phyloP scores from a whole-genome alignment of 2,888 invertebrate species.

The Drosophila prostipennis region DNA sequence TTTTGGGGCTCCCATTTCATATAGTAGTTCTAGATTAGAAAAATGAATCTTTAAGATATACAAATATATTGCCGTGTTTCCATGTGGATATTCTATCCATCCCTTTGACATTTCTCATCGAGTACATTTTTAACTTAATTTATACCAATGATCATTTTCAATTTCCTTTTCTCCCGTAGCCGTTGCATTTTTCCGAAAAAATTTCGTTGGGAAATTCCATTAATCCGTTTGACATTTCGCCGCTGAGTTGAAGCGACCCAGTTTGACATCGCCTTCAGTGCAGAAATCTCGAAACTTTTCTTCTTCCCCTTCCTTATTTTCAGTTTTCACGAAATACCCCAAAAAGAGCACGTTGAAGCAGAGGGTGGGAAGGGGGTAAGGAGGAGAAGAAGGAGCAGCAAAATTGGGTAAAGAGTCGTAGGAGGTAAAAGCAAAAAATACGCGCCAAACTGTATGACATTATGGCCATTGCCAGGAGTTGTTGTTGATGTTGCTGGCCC shows the following conservation, averaged over 20 bases:
- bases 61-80: neutral
- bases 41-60: too few species aligned
- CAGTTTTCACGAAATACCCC: slow-evolving; percentile 39
- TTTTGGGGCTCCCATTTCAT: too few species aligned
- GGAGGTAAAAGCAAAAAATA: slow-evolving; percentile 44
- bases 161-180: neutral
- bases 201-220: slow-evolving; percentile 61
- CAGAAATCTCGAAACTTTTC: slow-evolving; percentile 56
- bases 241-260: slow-evolving; percentile 66
- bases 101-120: slow-evolving; percentile 54
- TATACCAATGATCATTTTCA: neutral
- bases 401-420: slow-evolving; percentile 6
- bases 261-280: slow-evolving; percentile 47
- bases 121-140: slow-evolving; percentile 1
- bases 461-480: slow-evolving; percentile 57
- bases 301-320: slow-evolving; percentile 14
- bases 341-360: slow-evolving; percentile 30
- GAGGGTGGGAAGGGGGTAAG: neutral
- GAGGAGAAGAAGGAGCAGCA: slow-evolving; percentile 3
- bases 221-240: slow-evolving; percentile 73
- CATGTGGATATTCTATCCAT: slow-evolving; percentile 34
- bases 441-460: slow-evolving; percentile 73
- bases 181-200: slow-evolving; percentile 45
- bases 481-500: slow-evolving; percentile 43
- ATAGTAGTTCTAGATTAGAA: too few species aligned